Base-by-base conservation (phyloP, 2,797 vertebrate species). In the Mallotus villosus region DNA sequence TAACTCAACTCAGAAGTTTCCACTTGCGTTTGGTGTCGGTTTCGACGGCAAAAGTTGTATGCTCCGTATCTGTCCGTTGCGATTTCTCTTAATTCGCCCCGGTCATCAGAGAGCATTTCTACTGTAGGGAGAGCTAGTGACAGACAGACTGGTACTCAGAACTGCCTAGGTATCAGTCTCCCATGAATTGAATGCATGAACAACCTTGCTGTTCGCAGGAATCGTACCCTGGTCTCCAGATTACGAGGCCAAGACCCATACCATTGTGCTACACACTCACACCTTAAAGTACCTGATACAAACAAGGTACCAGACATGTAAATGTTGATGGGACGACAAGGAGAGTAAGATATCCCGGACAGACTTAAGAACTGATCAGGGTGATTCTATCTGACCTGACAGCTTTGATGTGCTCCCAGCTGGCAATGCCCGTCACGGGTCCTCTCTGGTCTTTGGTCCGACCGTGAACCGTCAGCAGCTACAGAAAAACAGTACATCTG, bases 51-150 rank as follows among this genome's bases (percentile, higher is more conserved):
- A 66, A 0, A 1, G 27, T 0, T 98, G 94, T 99, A 86, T 92
- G 96, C 97, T 92, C 93, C 96, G 96, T 97, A 99, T 96, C 97
- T 99, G 97, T 99, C 97, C 96, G 95, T 96, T 93, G 93, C 91
- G 91, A 98, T 97, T 98, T 98, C 95, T 51, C 96, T 99, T 93
- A 97, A 83, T 92, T 97, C 95, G 88, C 95, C 93, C 70, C 95
- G 94, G 97, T 99, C 96, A 99, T 99, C 97, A 92, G 92, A 98
- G 91, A 95, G 96, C 96, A 95, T 1, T 87, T 84, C 93, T 93
- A 78, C 67, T 99, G 17, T 99, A 86, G 96, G 97, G 96, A 97
- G 94, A 91, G 74, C 84, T 81, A 17, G 94, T 96, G 97, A 90
- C 88, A 90, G 93, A 68, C 91, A 94, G 93, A 88, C 83, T 92